A percentile compares a stretch with the other conserved stretches of the same genome.
These are phyloP conservation scores for Tenthredo notha DNA, from an alignment of 2,888 invertebrate species.

Conservation along the genomic window DNA sequence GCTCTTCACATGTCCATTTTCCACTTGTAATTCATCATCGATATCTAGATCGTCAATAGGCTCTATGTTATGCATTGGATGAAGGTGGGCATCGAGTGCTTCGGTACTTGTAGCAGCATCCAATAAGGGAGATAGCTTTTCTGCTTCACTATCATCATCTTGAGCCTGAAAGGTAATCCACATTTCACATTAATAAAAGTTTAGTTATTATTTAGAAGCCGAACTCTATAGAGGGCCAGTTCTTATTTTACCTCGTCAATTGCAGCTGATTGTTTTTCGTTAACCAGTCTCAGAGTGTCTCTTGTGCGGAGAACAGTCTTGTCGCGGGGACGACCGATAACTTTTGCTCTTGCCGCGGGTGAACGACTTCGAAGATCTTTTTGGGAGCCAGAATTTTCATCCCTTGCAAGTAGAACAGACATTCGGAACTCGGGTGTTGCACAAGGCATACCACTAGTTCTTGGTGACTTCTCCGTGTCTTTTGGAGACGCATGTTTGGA, in stretches of 20 bases:
- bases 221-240: not conserved
- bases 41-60: slow-evolving; percentile 72
- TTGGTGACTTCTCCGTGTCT: slow-evolving; percentile 71
- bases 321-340: slow-evolving; percentile 71
- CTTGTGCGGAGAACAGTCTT: slow-evolving; percentile 75
- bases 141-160: slow-evolving; percentile 91
- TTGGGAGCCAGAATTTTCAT: slow-evolving; percentile 79
- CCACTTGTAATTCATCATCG: slow-evolving; percentile 74
- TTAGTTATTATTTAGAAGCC: slow-evolving; percentile 41
- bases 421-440: slow-evolving; percentile 83
- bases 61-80: slow-evolving; percentile 58
- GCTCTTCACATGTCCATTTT: slow-evolving; percentile 67
- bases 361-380: slow-evolving; percentile 75
- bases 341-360: slow-evolving; percentile 71
- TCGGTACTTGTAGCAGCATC: slow-evolving; percentile 76
- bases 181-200: slow-evolving; percentile 51
- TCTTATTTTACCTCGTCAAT: slow-evolving; percentile 70
- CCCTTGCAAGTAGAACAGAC: slow-evolving; percentile 86
- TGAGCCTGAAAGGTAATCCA: slow-evolving; percentile 74
- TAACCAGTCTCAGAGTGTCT: slow-evolving; percentile 82
- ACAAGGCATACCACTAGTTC: slow-evolving; percentile 72
- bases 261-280: slow-evolving; percentile 80
- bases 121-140: slow-evolving; percentile 89
- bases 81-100: slow-evolving; percentile 68
- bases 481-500: slow-evolving; percentile 72